A percentile compares a stretch with the other conserved stretches of the same genome.
Evolutionary conservation across 1,140 invertebrate genomes (phyloP).

Genomic region (Cyclargus thomasi): DNA sequence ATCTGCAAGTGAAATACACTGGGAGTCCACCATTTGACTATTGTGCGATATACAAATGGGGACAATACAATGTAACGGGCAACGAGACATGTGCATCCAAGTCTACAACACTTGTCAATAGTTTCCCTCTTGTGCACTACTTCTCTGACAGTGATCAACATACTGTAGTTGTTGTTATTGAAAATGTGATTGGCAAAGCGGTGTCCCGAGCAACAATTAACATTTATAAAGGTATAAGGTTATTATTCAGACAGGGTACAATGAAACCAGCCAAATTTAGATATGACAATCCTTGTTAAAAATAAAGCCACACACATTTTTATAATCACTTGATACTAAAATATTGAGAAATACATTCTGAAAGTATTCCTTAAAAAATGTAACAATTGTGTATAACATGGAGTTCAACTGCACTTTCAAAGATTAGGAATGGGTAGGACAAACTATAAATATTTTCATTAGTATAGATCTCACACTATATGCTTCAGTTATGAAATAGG

Average conservation of each 20-base stretch:
- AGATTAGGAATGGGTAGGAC: no score
- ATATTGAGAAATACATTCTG: no score
- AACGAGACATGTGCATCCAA: conserved; percentile 81
- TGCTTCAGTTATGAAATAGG: no score
- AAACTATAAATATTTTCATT: no score
- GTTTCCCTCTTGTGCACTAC: conserved; percentile 80
- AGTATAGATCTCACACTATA: no score
- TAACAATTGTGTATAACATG: no score
- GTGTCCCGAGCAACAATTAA: conserved; percentile 83
- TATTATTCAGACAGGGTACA: not conserved
- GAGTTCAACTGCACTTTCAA: no score
- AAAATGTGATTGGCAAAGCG: conserved; percentile 82
- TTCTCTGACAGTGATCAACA: conserved; percentile 80
- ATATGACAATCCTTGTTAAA: no score
- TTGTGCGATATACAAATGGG: conserved; percentile 78
- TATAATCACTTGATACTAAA: no score
- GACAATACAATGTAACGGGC: conserved; percentile 85
- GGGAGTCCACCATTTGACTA: conserved; percentile 82
- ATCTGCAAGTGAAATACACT: conserved; percentile 81
- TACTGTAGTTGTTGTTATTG: conserved; percentile 83
- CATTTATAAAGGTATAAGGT: conserved; percentile 84
- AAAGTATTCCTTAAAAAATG: no score
- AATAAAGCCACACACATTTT: no score
- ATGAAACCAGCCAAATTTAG: no score
- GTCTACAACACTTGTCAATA: conserved; percentile 69